Conservation (phyloP, 2,888 invertebrate genomes). For the Dasypolia templi region DNA sequence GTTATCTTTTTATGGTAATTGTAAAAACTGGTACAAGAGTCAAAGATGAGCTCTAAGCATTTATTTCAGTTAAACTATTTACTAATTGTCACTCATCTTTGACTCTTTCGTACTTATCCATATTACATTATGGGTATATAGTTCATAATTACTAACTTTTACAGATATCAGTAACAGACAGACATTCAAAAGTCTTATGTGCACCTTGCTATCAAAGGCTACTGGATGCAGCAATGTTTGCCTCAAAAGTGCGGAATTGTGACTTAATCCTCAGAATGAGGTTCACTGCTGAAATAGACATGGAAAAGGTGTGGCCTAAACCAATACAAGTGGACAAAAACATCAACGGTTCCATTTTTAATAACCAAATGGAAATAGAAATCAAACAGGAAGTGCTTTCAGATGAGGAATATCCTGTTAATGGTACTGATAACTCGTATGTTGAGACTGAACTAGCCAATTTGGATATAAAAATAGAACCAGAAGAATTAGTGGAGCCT, state of each 20-base stretch:
- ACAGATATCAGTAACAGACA: slow-evolving; percentile 77
- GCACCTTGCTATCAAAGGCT: slow-evolving; percentile 75
- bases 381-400: slow-evolving; percentile 84
- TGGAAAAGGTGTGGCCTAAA: slow-evolving; percentile 79
- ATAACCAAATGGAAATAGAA: slow-evolving; percentile 72
- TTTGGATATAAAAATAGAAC: slow-evolving; percentile 85
- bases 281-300: slow-evolving; percentile 45
- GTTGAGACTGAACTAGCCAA: slow-evolving; percentile 51
- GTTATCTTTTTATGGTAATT: background rate
- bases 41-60: no score
- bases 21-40: background rate
- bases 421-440: slow-evolving; percentile 61
- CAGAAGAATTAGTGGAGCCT: slow-evolving; percentile 78
- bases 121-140: background rate
- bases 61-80: no score
- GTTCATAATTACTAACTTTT: slow-evolving; percentile 51
- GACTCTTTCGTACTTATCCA: background rate
- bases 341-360: slow-evolving; percentile 68
- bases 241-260: slow-evolving; percentile 71
- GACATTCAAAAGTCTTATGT: slow-evolving; percentile 82
- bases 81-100: no score
- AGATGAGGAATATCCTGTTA: slow-evolving; percentile 76
- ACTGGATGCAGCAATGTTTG: slow-evolving; percentile 76
- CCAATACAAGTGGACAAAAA: slow-evolving; percentile 82
- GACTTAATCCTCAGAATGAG: slow-evolving; percentile 73